phyloP scores from a whole-genome alignment of 2,888 invertebrate genomes.

The Tineola bisselliella region DNA sequence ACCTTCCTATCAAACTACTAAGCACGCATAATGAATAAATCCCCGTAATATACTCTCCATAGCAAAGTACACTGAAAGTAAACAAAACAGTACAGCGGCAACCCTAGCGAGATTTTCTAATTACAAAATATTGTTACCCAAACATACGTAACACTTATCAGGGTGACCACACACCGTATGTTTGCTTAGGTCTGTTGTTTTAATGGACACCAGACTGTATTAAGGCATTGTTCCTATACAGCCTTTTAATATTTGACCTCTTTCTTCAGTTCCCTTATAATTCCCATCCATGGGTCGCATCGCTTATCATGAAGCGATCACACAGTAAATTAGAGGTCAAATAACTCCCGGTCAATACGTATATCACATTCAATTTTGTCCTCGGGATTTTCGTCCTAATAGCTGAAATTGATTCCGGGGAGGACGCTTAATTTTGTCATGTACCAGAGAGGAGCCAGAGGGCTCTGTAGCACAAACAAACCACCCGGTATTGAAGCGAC shows the following conservation, averaged over 20 bases:
- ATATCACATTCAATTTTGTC: conserved; percentile 20
- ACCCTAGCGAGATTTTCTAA: conserved; percentile 20
- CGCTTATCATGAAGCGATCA: too few species aligned
- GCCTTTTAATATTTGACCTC: neutral
- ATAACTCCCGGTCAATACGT: neutral
- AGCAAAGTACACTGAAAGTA: neutral
- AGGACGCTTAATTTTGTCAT: conserved; percentile 18
- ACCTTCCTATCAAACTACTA: too few species aligned
- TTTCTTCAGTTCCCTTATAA: neutral
- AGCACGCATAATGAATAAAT: too few species aligned
- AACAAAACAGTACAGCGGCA: neutral
- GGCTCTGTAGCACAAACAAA: neutral
- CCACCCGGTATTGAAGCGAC: neutral
- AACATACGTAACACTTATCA: conserved; percentile 44
- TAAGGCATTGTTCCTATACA: neutral
- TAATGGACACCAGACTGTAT: conserved; percentile 49
- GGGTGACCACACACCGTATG: conserved; percentile 48
- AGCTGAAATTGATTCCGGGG: conserved; percentile 37
- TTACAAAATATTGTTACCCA: conserved; percentile 44
- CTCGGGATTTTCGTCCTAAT: conserved; percentile 37
- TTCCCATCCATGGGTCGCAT: too few species aligned
- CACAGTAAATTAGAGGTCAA: neutral
- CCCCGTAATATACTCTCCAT: too few species aligned
- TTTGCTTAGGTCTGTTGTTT: conserved; percentile 60
- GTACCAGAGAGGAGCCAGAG: conserved; percentile 16